A percentile compares a stretch with the other conserved stretches of the same genome.
phyloP scores from a whole-genome alignment of 1,140 invertebrate genomes.

The Amyelois transitella region DNA sequence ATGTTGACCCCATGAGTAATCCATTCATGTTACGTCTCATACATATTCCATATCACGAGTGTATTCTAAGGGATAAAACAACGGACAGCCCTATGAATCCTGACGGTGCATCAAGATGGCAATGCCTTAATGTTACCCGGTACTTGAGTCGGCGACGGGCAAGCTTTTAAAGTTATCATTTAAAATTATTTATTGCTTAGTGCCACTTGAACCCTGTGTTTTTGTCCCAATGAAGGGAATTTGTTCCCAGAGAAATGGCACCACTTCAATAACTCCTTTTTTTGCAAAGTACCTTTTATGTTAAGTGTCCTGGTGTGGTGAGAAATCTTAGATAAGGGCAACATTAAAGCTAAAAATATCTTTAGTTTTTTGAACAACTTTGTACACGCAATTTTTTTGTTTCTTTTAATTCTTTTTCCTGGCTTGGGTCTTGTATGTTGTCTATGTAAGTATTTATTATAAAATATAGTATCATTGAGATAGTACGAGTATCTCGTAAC shows the following conservation, averaged over 20 bases:
- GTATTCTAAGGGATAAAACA: no score
- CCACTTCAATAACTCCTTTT: slow-evolving; percentile 31
- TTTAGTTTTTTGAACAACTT: neutral
- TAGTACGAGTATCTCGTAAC: no score
- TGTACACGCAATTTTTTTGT: neutral
- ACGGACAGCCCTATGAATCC: no score
- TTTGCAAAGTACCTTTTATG: slow-evolving; percentile 19
- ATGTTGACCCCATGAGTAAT: no score
- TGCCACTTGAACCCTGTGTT: slow-evolving; percentile 41
- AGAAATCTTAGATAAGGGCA: neutral
- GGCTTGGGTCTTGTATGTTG: no score
- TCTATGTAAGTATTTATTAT: no score
- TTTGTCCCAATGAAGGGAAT: slow-evolving; percentile 19
- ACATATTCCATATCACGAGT: no score
- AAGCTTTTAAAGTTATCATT: slow-evolving; percentile 66
- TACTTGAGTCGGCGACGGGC: slow-evolving; percentile 44
- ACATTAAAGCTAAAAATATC: neutral
- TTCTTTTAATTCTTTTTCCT: no score
- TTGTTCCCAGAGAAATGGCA: slow-evolving; percentile 38
- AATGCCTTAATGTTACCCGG: slow-evolving; percentile 27
- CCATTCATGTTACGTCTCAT: no score
- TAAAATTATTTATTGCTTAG: slow-evolving; percentile 64
- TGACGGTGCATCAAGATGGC: neutral
- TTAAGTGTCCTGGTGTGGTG: neutral
- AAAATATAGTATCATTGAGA: no score